phyloP scores from a whole-genome alignment of 1,140 invertebrate species.

The Apocrypta bakeri region DNA sequence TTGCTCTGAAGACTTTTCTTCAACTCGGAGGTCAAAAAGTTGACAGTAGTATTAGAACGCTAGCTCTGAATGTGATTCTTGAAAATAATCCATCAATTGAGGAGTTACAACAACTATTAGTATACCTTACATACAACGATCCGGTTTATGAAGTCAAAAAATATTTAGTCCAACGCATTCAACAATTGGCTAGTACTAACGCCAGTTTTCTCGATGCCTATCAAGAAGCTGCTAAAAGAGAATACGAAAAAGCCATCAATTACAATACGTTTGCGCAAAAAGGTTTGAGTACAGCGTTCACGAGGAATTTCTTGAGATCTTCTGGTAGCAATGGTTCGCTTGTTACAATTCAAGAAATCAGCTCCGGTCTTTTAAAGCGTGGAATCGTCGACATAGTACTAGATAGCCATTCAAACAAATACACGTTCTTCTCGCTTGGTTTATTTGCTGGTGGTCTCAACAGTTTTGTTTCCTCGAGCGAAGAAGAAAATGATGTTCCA shows the following conservation, averaged over 20 bases:
- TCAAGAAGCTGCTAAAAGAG: slow-evolving; percentile 64
- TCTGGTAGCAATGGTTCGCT: slow-evolving; percentile 81
- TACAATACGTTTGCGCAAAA: slow-evolving; percentile 80
- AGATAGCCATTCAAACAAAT: slow-evolving; percentile 72
- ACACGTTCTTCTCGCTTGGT: slow-evolving; percentile 79
- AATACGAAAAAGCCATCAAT: slow-evolving; percentile 76
- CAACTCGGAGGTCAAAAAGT: slow-evolving; percentile 77
- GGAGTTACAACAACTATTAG: slow-evolving; percentile 75
- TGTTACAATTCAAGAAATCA: slow-evolving; percentile 84
- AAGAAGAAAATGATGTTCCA: slow-evolving; percentile 66
- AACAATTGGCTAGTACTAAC: slow-evolving; percentile 77
- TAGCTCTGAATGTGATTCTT: slow-evolving; percentile 84
- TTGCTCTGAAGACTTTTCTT: slow-evolving; percentile 78
- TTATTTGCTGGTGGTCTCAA: slow-evolving; percentile 87
- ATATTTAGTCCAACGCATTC: slow-evolving; percentile 79
- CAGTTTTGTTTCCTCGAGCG: slow-evolving; percentile 78
- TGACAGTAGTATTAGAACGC: slow-evolving; percentile 82
- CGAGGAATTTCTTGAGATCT: slow-evolving; percentile 77
- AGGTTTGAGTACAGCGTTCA: slow-evolving; percentile 84
- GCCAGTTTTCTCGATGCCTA: slow-evolving; percentile 71
- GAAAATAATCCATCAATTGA: slow-evolving; percentile 75
- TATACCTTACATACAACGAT: slow-evolving; percentile 75
- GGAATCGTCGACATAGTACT: slow-evolving; percentile 84
- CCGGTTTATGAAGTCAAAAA: slow-evolving; percentile 80
- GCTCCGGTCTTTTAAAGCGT: slow-evolving; percentile 83